A percentile compares a stretch with the other conserved stretches of the same genome.
Conservation (phyloP, 2,888 invertebrate species). For the Podotricha telesiphe region DNA sequence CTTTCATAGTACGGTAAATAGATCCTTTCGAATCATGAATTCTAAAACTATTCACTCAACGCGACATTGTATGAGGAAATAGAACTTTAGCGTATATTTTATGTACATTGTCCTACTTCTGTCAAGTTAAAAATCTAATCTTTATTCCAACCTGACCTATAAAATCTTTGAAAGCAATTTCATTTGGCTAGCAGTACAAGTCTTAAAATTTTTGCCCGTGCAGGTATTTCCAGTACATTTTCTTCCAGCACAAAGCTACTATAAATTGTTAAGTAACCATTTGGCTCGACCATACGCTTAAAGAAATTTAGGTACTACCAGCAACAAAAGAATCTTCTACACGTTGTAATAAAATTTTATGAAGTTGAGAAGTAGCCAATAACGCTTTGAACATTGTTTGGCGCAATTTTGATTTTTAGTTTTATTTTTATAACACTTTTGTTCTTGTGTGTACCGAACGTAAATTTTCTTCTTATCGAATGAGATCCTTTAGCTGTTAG, state of each 20-base stretch:
- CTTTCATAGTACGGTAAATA: not conserved
- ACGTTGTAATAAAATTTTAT: constrained; percentile 44
- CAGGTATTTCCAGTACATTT: constrained; percentile 41
- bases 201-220: constrained; percentile 31
- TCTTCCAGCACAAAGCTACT: constrained; percentile 31
- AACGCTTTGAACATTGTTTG: constrained; percentile 35
- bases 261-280: constrained; percentile 45
- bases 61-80: not conserved
- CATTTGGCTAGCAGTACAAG: constrained; percentile 32
- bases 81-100: constrained; percentile 5
- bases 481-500: constrained; percentile 67
- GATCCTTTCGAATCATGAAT: not conserved
- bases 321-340: constrained; percentile 42
- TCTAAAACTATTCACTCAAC: not conserved
- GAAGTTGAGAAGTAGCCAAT: constrained; percentile 41
- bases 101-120: constrained; percentile 26
- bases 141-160: constrained; percentile 23
- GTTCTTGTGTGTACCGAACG: constrained; percentile 40
- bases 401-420: constrained; percentile 19
- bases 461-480: constrained; percentile 76
- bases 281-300: constrained; percentile 40
- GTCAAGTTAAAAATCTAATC: constrained; percentile 20
- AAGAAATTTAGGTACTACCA: constrained; percentile 37
- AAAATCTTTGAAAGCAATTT: constrained; percentile 33
- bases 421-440: constrained; percentile 25